phyloP scores from a whole-genome alignment of 2,888 invertebrate species.

The Tinea trinotella region DNA sequence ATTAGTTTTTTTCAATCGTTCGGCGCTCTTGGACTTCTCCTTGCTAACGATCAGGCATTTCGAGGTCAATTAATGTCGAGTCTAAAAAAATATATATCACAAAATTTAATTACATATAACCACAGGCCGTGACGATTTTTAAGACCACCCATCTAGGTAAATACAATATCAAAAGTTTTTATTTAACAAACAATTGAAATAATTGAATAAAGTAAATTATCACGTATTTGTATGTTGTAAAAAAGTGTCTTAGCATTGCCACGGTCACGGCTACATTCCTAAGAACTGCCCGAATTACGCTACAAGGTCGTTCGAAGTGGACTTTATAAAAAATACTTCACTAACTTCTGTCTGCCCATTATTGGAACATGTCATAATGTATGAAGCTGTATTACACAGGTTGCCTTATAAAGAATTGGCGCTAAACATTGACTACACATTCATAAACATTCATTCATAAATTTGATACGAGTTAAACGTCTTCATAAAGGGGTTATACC shows the following conservation, averaged over 20 bases:
- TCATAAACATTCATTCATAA: not conserved
- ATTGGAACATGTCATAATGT: constrained; percentile 1
- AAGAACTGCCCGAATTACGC: constrained; percentile 34
- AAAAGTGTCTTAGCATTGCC: constrained; percentile 24
- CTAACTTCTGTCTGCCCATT: not conserved
- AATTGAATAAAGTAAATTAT: not conserved
- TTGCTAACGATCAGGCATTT: too few relatives aligned
- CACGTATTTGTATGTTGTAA: not conserved
- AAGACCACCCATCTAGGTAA: too few relatives aligned
- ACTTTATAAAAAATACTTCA: not conserved
- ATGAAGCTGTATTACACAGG: not conserved
- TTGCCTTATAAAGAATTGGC: not conserved
- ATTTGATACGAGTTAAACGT: too few relatives aligned
- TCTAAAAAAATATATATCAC: too few relatives aligned
- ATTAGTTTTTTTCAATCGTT: too few relatives aligned
- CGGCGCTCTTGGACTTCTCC: too few relatives aligned
- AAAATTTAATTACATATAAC: too few relatives aligned
- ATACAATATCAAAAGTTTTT: too few relatives aligned
- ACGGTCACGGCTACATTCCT: constrained; percentile 50
- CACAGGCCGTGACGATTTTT: too few relatives aligned
- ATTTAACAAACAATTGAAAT: not conserved
- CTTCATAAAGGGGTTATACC: too few relatives aligned
- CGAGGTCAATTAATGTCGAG: too few relatives aligned
- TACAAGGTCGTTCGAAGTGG: constrained; percentile 36
- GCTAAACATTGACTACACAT: not conserved